Evolutionary conservation across 2,797 vertebrate genomes (phyloP).

Genomic region (Rhynchotus rufescens): DNA sequence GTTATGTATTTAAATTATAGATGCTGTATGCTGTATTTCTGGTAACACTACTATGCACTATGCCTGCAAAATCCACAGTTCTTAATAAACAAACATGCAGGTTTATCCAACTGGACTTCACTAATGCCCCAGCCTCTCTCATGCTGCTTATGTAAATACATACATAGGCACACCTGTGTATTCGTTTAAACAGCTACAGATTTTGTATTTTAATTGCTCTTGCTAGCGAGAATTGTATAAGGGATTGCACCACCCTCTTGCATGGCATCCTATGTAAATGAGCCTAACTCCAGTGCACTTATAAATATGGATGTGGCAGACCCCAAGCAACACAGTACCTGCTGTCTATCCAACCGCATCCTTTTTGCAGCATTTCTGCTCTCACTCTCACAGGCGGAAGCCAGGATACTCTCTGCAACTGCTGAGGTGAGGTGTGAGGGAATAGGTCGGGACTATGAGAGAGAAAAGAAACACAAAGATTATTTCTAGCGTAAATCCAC

Average conservation of each 20-base stretch:
- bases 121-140: not conserved
- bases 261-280: not conserved
- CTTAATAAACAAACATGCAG: not conserved
- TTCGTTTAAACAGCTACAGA: not conserved
- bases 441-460: constrained; percentile 86
- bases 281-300: not conserved
- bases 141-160: constrained; percentile 29
- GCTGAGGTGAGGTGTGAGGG: constrained; percentile 89
- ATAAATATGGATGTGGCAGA: not conserved
- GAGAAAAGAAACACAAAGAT: constrained; percentile 73
- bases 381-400: constrained; percentile 88
- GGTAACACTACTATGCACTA: not conserved
- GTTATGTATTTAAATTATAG: not conserved
- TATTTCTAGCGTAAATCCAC: constrained; percentile 71
- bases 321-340: constrained; percentile 77
- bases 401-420: constrained; percentile 89
- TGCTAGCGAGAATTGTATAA: not conserved
- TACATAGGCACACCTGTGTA: constrained; percentile 29
- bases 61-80: not conserved
- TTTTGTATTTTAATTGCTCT: constrained; percentile 12
- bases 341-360: constrained; percentile 86
- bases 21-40: not conserved
- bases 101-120: not conserved
- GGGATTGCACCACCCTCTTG: constrained; percentile 6
- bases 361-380: constrained; percentile 88